phyloP scores from a whole-genome alignment of 1,140 invertebrate genomes.

The Babylonia areolata region DNA sequence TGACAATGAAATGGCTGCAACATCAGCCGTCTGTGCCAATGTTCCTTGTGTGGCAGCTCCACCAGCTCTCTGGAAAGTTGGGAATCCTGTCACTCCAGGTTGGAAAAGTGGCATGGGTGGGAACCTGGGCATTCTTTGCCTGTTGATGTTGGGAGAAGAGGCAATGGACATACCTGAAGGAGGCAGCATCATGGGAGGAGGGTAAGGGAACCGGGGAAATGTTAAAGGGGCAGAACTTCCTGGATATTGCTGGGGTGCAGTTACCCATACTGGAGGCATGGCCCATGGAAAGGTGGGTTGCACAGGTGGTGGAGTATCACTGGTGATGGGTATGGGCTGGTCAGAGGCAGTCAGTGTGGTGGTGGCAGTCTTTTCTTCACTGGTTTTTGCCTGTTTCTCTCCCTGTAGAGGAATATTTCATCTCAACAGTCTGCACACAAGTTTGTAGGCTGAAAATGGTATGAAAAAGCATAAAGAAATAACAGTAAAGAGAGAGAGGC shows the following conservation, averaged over 20 bases:
- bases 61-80: background rate
- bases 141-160: background rate
- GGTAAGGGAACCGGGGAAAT: constrained; percentile 48
- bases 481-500: too few species aligned
- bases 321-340: background rate
- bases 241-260: background rate
- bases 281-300: constrained; percentile 19
- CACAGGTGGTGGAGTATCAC: background rate
- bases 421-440: too few species aligned
- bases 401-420: background rate
- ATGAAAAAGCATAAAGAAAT: too few species aligned
- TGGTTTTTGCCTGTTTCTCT: constrained; percentile 18
- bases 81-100: constrained; percentile 9
- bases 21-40: background rate
- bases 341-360: background rate
- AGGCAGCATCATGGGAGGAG: constrained; percentile 46
- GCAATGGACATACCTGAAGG: background rate
- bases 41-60: background rate
- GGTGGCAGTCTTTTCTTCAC: background rate
- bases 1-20: background rate
- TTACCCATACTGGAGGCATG: constrained; percentile 32
- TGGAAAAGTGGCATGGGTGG: constrained; percentile 32
- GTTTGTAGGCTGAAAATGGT: too few species aligned
- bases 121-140: constrained; percentile 3
- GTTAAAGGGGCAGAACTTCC: background rate